Evolutionary conservation across 2,113 vertebrate genomes (phyloP).

Genomic region (Phocoena phocoena): DNA sequence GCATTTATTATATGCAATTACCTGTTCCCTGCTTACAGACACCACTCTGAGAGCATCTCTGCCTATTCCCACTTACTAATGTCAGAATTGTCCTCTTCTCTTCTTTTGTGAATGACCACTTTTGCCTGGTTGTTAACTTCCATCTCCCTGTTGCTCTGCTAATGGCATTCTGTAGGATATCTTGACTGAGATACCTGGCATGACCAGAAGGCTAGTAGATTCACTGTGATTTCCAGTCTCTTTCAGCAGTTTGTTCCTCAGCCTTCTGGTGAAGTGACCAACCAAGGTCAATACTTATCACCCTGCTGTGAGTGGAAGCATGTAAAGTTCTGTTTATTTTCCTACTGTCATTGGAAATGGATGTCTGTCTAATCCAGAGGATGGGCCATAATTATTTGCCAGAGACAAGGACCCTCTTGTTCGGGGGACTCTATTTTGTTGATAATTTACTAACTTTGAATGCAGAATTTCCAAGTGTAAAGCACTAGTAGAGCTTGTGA

Average conservation of each 20-base stretch:
- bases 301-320: constrained; percentile 15
- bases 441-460: constrained; percentile 14
- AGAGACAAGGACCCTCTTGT: background rate
- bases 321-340: constrained; percentile 14
- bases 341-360: constrained; percentile 30
- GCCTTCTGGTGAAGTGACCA: constrained; percentile 25
- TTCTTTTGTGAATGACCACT: constrained; percentile 59
- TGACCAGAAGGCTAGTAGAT: constrained; percentile 43
- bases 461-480: background rate
- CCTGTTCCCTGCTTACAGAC: constrained; percentile 52
- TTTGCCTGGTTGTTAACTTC: constrained; percentile 58
- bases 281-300: constrained; percentile 30
- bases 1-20: constrained; percentile 65
- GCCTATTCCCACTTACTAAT: constrained; percentile 67
- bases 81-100: constrained; percentile 61
- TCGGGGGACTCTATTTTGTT: background rate
- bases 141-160: constrained; percentile 1
- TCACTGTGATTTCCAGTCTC: constrained; percentile 62
- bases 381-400: background rate
- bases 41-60: background rate
- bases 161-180: constrained; percentile 59
- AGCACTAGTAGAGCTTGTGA: background rate
- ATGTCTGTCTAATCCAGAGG: constrained; percentile 12
- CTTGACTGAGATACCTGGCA: constrained; percentile 41
- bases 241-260: constrained; percentile 70